Percentiles rank a stretch among this genome's conserved stretches.
Conservation (phyloP, 2,113 vertebrate species). For the Baryphthengus martii region DNA sequence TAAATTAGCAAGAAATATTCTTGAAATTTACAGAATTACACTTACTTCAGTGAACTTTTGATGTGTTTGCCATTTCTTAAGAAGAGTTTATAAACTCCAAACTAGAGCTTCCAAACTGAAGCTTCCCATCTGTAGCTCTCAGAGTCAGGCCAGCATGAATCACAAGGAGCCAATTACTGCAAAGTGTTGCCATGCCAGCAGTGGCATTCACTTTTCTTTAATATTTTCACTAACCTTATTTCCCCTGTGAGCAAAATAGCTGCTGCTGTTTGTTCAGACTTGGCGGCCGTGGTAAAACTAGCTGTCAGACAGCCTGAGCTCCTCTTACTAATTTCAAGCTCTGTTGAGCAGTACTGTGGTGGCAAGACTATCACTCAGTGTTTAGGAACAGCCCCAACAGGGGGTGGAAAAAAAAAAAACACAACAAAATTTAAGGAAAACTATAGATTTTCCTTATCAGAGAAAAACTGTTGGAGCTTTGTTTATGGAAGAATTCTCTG, state of each 20-base stretch:
- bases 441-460: conserved; percentile 20
- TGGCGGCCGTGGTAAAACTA: conserved; percentile 14
- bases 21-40: neutral
- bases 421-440: neutral
- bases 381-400: neutral
- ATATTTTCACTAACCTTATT: conserved; percentile 73
- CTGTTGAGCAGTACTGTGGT: conserved; percentile 51
- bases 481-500: neutral
- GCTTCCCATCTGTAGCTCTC: conserved; percentile 55
- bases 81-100: neutral
- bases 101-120: conserved; percentile 48
- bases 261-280: conserved; percentile 66
- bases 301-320: conserved; percentile 52
- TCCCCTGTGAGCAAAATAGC: conserved; percentile 64
- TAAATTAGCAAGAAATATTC: neutral
- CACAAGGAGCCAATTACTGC: conserved; percentile 60
- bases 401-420: neutral
- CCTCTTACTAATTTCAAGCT: conserved; percentile 72
- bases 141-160: conserved; percentile 54
- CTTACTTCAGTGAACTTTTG: conserved; percentile 26
- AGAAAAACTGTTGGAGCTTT: neutral
- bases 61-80: conserved; percentile 48
- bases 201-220: conserved; percentile 65
- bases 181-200: conserved; percentile 54
- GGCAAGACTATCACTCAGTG: conserved; percentile 7